Conservation (phyloP, 2,888 invertebrate genomes). For the Dolichopus griseipennis region DNA sequence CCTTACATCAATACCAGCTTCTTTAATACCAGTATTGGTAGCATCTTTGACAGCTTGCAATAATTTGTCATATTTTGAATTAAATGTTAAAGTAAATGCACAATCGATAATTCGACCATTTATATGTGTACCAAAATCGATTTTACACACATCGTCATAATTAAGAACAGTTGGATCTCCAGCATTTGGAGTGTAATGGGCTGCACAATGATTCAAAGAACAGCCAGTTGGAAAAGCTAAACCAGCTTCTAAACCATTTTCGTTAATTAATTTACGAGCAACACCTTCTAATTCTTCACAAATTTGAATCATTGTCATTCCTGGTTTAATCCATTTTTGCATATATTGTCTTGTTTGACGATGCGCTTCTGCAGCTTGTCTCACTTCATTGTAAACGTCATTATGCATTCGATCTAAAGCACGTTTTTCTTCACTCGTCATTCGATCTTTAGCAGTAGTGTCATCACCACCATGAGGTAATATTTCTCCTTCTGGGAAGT, state of each 20-base stretch:
- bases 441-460: conserved; percentile 76
- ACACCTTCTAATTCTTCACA: conserved; percentile 93
- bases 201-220: conserved; percentile 97
- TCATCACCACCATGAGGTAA: conserved; percentile 77
- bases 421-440: conserved; percentile 77
- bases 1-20: conserved; percentile 92
- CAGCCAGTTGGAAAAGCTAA: conserved; percentile 96
- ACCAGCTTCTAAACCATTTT: conserved; percentile 90
- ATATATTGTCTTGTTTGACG: conserved; percentile 70
- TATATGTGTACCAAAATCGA: conserved; percentile 97
- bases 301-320: conserved; percentile 98
- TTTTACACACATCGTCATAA: conserved; percentile 96
- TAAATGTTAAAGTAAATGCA: conserved; percentile 95
- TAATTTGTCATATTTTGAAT: conserved; percentile 89
- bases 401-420: conserved; percentile 83
- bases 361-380: conserved; percentile 96
- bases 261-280: conserved; percentile 83
- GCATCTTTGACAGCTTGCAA: conserved; percentile 95
- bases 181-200: conserved; percentile 98
- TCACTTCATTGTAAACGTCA: conserved; percentile 88
- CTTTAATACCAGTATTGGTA: conserved; percentile 94
- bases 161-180: conserved; percentile 91
- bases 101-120: conserved; percentile 98
- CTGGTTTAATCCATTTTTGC: conserved; percentile 90
- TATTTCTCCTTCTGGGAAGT: conserved; percentile 83